Conservation (phyloP, 37 sponge, comb jelly and placozoan species). For the Ephydatia muelleri region DNA sequence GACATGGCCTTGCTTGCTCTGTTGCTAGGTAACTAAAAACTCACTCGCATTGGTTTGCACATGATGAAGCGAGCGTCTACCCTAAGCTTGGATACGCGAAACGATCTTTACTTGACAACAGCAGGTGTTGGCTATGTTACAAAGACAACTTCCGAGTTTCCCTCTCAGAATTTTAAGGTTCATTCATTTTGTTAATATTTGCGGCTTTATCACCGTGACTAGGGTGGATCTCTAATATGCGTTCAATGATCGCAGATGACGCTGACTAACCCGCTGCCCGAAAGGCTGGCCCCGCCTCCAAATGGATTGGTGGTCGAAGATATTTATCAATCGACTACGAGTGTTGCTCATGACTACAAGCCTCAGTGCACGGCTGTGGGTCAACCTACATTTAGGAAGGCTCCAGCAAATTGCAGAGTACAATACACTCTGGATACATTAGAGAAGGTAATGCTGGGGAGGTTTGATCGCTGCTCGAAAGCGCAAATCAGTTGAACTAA, state of each 20-base stretch:
- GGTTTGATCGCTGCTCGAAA: neutral
- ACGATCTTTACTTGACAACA: conserved; percentile 69
- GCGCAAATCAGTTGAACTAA: too few relatives aligned
- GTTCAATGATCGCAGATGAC: conserved; percentile 25
- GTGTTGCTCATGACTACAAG: conserved; percentile 36
- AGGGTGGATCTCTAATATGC: too few relatives aligned
- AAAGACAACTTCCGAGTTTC: conserved; percentile 23
- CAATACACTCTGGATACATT: conserved; percentile 35
- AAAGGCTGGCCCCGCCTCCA: conserved; percentile 5
- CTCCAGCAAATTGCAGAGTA: conserved; percentile 64
- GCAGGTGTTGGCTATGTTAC: conserved; percentile 61
- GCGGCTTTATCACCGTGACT: too few relatives aligned
- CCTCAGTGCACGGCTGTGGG: conserved; percentile 7
- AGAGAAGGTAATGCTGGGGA: conserved; percentile 35
- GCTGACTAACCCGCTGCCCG: conserved; percentile 34
- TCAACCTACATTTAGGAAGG: conserved; percentile 50
- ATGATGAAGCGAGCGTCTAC: conserved; percentile 47
- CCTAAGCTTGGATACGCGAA: conserved; percentile 49
- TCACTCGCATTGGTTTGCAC: conserved; percentile 1
- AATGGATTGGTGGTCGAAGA: conserved; percentile 17
- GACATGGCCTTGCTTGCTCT: neutral
- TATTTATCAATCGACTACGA: conserved; percentile 64
- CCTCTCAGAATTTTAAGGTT: conserved; percentile 39
- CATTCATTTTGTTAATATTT: neutral
- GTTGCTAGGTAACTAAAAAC: neutral